These are phyloP conservation scores for Paramuricea clavata DNA, from an alignment of 92 coral and sea anemone genomes.

Conservation along the genomic window DNA sequence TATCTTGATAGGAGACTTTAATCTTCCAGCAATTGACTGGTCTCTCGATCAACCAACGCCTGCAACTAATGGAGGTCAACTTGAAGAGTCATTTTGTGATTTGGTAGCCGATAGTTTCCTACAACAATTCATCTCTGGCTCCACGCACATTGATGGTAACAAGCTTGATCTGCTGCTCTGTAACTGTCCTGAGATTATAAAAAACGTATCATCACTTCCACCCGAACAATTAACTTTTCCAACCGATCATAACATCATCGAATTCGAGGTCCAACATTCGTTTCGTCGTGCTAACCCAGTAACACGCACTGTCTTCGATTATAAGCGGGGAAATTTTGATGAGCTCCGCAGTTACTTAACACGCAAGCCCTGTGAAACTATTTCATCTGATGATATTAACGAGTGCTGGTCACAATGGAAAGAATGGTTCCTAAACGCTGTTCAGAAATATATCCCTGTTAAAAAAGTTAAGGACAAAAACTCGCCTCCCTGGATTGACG, in stretches of 20 bases:
- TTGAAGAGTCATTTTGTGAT: slow-evolving; percentile 32
- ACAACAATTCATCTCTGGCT: slow-evolving; percentile 49
- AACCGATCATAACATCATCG: slow-evolving; percentile 53
- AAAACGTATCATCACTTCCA: slow-evolving; percentile 44
- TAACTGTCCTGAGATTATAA: slow-evolving; percentile 58
- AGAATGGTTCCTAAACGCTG: slow-evolving; percentile 35
- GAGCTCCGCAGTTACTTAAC: slow-evolving; percentile 25
- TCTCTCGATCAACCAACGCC: slow-evolving; percentile 41
- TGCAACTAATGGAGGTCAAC: not conserved
- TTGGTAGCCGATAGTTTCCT: slow-evolving; percentile 46
- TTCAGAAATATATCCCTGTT: slow-evolving; percentile 53
- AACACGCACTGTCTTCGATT: slow-evolving; percentile 41
- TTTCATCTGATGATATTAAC: slow-evolving; percentile 41
- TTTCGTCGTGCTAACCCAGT: slow-evolving; percentile 47
- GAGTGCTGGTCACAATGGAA: slow-evolving; percentile 57
- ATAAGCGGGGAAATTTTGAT: slow-evolving; percentile 43
- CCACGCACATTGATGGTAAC: slow-evolving; percentile 55
- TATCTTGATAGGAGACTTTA: not conserved
- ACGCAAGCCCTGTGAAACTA: slow-evolving; percentile 10
- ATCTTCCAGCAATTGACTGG: slow-evolving; percentile 60
- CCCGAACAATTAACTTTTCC: slow-evolving; percentile 53
- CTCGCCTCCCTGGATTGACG: slow-evolving; percentile 76
- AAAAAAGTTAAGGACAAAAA: slow-evolving; percentile 58
- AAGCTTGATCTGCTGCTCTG: slow-evolving; percentile 53
- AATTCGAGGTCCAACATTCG: slow-evolving; percentile 38